A percentile compares a stretch with the other conserved stretches of the same genome.
Conservation (phyloP, 2,888 invertebrate genomes). For the Penaeus monodon region DNA sequence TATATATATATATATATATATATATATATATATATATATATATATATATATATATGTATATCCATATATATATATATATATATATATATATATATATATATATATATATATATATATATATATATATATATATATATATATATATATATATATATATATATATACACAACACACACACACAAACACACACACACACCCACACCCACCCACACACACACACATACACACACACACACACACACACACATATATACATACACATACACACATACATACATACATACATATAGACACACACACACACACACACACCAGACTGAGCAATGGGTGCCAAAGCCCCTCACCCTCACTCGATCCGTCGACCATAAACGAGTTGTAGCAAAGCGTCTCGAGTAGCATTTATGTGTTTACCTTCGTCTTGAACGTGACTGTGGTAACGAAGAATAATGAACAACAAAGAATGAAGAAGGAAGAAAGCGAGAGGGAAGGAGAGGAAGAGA, state of each 20-base stretch:
- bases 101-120: neutral
- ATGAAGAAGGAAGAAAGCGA: too few species aligned
- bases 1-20: constrained; percentile 26
- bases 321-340: too few species aligned
- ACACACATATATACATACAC: neutral
- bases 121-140: neutral
- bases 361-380: too few species aligned
- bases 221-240: neutral
- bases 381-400: too few species aligned
- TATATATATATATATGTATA: neutral
- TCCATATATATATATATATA: neutral
- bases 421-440: too few species aligned
- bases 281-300: neutral
- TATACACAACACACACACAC: neutral
- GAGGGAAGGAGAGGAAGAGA: too few species aligned
- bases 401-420: too few species aligned
- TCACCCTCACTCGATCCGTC: too few species aligned
- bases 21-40: neutral
- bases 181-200: neutral
- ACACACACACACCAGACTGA: neutral
- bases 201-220: neutral
- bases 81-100: neutral
- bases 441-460: too few species aligned
- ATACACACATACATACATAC: neutral
- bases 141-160: neutral